These are phyloP conservation scores for Scomberomorus guttatus DNA, from an alignment of 2,797 vertebrate genomes.

Conservation along the genomic window DNA sequence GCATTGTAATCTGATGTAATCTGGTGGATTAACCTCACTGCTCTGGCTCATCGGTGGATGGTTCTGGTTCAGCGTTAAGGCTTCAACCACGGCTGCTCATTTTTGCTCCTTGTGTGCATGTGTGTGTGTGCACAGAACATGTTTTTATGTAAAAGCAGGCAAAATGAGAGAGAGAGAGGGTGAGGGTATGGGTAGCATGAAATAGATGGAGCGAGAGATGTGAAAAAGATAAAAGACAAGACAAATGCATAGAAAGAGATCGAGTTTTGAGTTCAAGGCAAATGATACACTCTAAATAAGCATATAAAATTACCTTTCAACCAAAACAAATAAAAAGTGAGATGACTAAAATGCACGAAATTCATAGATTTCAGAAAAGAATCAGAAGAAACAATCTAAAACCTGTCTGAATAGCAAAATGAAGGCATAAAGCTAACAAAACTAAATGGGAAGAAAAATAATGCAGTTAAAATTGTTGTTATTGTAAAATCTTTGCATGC, in stretches of 20 bases:
- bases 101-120: slow-evolving; percentile 11
- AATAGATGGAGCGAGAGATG: not conserved
- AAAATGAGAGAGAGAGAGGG: not conserved
- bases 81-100: slow-evolving; percentile 37
- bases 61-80: slow-evolving; percentile 52
- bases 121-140: not conserved
- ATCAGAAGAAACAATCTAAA: not conserved
- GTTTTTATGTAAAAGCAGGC: not conserved
- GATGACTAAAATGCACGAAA: not conserved
- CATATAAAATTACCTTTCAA: not conserved
- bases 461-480: not conserved
- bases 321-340: not conserved
- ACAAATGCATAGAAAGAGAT: not conserved
- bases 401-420: not conserved
- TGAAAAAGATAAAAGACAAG: not conserved
- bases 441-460: not conserved
- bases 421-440: not conserved
- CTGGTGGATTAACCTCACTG: slow-evolving; percentile 80
- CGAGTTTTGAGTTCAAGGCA: not conserved
- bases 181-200: too few relatives aligned
- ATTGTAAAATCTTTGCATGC: slow-evolving; percentile 1
- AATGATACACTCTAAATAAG: not conserved
- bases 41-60: slow-evolving; percentile 70
- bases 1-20: slow-evolving; percentile 83
- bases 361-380: not conserved